These are phyloP conservation scores for Syngnathus rostellatus DNA, from an alignment of 2,797 vertebrate genomes.

Conservation along the genomic window DNA sequence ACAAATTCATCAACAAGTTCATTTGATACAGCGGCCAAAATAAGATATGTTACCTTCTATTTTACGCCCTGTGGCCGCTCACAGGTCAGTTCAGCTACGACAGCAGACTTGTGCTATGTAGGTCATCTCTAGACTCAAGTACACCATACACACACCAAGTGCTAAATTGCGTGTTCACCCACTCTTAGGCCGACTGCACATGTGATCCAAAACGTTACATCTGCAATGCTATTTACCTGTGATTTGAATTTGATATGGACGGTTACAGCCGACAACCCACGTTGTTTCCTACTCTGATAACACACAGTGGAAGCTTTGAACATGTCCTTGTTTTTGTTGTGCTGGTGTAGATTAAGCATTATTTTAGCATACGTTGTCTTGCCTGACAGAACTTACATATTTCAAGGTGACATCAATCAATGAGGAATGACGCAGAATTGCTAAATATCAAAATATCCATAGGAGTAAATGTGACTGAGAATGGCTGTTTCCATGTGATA, in stretches of 20 bases:
- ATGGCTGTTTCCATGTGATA: too few relatives aligned
- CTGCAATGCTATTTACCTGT: too few relatives aligned
- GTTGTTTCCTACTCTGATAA: background rate
- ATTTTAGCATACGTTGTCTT: background rate
- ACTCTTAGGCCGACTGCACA: too few relatives aligned
- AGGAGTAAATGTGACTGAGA: too few relatives aligned
- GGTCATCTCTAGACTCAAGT: too few relatives aligned
- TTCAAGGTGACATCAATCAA: background rate
- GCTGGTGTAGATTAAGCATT: background rate
- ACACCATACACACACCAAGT: too few relatives aligned
- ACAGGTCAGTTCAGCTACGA: too few relatives aligned
- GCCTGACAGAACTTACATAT: background rate
- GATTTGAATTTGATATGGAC: background rate
- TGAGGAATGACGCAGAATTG: background rate
- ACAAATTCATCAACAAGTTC: too few relatives aligned
- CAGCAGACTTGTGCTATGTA: too few relatives aligned
- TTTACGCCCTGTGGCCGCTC: too few relatives aligned
- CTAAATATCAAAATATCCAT: background rate
- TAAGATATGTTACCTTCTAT: background rate
- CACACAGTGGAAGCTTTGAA: background rate
- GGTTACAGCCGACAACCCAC: background rate
- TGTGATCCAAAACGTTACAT: too few relatives aligned
- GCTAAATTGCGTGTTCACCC: too few relatives aligned
- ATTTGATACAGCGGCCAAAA: background rate
- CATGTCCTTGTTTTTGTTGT: background rate